Percentiles rank a stretch among this genome's conserved stretches.
These are phyloP conservation scores for Lepilemur septentrionalis DNA, from an alignment of 2,797 vertebrate species.

Conservation along the genomic window DNA sequence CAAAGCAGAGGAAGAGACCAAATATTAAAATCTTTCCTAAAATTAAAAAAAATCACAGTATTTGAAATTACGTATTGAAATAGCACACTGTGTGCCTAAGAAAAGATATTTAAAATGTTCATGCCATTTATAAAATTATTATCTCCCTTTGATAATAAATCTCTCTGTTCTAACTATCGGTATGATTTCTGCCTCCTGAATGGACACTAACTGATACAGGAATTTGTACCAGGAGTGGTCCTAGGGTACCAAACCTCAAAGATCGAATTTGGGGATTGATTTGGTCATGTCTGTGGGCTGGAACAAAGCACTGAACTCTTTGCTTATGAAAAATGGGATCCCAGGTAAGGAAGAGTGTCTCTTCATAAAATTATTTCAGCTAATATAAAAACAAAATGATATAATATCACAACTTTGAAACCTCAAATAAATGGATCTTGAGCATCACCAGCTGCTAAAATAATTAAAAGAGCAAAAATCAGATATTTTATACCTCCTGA, in stretches of 20 bases:
- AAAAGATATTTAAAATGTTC: not conserved
- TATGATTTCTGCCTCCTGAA: not conserved
- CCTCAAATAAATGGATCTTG: not conserved
- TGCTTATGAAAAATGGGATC: not conserved
- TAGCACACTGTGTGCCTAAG: not conserved
- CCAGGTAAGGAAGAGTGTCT: not conserved
- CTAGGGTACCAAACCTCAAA: not conserved
- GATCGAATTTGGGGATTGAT: not conserved
- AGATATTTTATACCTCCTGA: not conserved
- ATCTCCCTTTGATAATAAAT: not conserved
- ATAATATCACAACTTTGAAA: not conserved
- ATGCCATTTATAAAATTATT: not conserved
- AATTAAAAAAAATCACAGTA: not conserved
- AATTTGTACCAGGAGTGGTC: not conserved
- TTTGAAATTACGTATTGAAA: constrained; percentile 25
- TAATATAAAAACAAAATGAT: not conserved
- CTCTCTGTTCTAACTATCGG: not conserved
- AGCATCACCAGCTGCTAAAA: not conserved
- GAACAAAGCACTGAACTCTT: not conserved
- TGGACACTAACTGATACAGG: not conserved
- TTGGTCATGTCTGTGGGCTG: not conserved
- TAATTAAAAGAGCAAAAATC: not conserved
- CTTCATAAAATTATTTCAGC: not conserved
- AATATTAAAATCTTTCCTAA: not conserved
- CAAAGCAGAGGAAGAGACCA: not conserved